Evolutionary conservation across 1,140 invertebrate species (phyloP).

Genomic region (Ceratina japonica): DNA sequence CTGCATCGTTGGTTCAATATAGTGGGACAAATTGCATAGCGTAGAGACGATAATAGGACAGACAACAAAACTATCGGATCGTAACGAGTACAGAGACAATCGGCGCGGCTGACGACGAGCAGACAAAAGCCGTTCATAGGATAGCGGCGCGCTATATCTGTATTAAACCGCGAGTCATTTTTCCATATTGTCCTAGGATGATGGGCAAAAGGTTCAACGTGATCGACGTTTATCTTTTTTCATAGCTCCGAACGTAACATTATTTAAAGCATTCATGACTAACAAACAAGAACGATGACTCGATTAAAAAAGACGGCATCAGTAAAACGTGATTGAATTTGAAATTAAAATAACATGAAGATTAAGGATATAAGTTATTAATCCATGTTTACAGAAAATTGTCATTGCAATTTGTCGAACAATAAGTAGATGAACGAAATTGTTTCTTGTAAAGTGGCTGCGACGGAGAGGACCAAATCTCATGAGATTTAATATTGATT

Average conservation of each 20-base stretch:
- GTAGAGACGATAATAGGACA: not conserved
- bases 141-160: not conserved
- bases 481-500: slow-evolving; percentile 48
- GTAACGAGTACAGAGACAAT: slow-evolving; percentile 14
- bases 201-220: slow-evolving; percentile 8
- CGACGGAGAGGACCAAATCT: slow-evolving; percentile 5
- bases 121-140: slow-evolving; percentile 30
- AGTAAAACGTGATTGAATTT: too few species aligned
- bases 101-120: too few species aligned
- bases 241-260: too few species aligned
- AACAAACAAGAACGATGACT: too few species aligned
- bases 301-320: too few species aligned
- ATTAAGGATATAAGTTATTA: too few species aligned
- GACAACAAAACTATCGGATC: not conserved
- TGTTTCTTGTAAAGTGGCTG: not conserved
- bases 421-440: not conserved
- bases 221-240: slow-evolving; percentile 5
- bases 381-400: too few species aligned
- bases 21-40: not conserved
- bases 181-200: not conserved
- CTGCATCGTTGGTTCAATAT: slow-evolving; percentile 19
- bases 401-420: not conserved
- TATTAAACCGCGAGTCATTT: slow-evolving; percentile 13
- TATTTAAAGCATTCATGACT: too few species aligned
- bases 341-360: too few species aligned